Conservation (phyloP, 2,888 invertebrate species). For the Tachina lurida region DNA sequence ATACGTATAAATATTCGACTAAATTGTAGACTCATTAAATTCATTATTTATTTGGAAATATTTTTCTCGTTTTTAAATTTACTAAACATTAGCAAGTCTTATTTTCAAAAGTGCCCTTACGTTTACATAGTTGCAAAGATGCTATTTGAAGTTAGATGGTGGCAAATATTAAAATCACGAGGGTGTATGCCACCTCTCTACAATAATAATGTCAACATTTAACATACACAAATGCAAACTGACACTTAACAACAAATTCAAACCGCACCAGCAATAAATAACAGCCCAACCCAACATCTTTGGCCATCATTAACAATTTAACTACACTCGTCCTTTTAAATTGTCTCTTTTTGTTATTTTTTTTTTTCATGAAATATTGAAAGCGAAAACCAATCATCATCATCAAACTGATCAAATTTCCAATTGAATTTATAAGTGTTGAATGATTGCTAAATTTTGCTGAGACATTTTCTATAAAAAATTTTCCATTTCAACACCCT, state of each 20-base stretch:
- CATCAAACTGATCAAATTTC: constrained; percentile 69
- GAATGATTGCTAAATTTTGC: constrained; percentile 47
- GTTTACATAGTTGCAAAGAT: background rate
- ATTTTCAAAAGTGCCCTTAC: constrained; percentile 48
- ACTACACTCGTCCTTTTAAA: constrained; percentile 62
- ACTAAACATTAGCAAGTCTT: constrained; percentile 49
- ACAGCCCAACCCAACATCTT: constrained; percentile 25
- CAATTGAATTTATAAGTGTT: constrained; percentile 60
- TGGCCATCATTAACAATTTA: constrained; percentile 68
- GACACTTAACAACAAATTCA: constrained; percentile 38
- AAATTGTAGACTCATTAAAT: background rate
- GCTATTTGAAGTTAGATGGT: background rate
- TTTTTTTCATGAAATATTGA: constrained; percentile 51
- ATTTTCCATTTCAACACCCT: constrained; percentile 68
- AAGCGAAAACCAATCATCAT: constrained; percentile 67
- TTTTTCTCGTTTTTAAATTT: constrained; percentile 11
- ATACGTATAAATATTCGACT: constrained; percentile 48
- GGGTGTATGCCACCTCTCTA: constrained; percentile 1
- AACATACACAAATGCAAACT: constrained; percentile 19
- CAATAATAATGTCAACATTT: background rate
- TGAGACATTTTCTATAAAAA: constrained; percentile 54
- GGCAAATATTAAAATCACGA: background rate
- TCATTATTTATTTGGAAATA: constrained; percentile 26
- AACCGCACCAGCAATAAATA: constrained; percentile 4
- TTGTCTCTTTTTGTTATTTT: constrained; percentile 73